Evolutionary conservation across 37 sponge, comb jelly and placozoan species (phyloP).

Genomic region (Hexactinellida sp.): DNA sequence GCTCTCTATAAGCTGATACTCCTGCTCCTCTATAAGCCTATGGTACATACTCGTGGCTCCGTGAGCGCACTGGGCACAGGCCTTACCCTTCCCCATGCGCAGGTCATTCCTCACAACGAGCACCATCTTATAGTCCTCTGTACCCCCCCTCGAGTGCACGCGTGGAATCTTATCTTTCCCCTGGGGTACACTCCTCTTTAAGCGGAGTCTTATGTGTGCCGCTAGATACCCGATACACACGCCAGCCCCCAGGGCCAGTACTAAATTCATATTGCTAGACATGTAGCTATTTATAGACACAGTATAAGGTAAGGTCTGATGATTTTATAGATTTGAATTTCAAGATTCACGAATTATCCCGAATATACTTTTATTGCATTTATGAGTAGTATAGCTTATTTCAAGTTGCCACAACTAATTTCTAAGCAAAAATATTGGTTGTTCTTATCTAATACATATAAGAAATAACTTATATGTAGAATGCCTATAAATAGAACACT

Average conservation of each 20-base stretch:
- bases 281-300: too few species aligned
- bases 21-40: background rate
- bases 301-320: too few species aligned
- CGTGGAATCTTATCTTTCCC: background rate
- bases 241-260: background rate
- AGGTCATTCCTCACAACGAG: slow-evolving; percentile 85
- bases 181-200: background rate
- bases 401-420: too few species aligned
- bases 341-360: too few species aligned
- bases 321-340: too few species aligned
- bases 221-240: background rate
- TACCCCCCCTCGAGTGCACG: background rate
- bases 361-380: too few species aligned
- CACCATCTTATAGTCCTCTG: slow-evolving; percentile 82
- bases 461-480: too few species aligned
- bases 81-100: slow-evolving; percentile 97
- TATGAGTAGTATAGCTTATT: too few species aligned
- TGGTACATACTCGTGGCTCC: background rate
- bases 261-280: slow-evolving; percentile 11
- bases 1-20: slow-evolving; percentile 29
- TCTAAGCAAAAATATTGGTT: too few species aligned
- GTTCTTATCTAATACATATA: too few species aligned
- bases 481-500: too few species aligned
- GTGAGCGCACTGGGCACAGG: slow-evolving; percentile 57
- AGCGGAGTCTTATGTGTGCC: background rate